A percentile compares a stretch with the other conserved stretches of the same genome.
These are phyloP conservation scores for Ispidina picta DNA, from an alignment of 2,797 vertebrate genomes.

Conservation along the genomic window DNA sequence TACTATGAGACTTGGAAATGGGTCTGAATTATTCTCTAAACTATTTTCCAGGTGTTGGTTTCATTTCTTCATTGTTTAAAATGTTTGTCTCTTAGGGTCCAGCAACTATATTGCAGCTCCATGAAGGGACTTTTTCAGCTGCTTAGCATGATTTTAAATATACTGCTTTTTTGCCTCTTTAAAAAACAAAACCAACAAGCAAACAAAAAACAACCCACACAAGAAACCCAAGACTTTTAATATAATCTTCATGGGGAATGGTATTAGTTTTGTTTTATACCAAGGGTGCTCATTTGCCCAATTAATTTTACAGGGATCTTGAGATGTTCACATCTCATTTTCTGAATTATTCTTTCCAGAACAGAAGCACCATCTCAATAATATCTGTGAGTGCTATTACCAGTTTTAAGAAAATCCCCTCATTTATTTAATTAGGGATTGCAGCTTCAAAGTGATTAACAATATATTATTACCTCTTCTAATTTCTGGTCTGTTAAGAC, in stretches of 20 bases:
- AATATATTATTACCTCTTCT: not conserved
- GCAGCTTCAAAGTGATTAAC: not conserved
- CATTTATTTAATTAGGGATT: constrained; percentile 3
- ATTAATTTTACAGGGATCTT: not conserved
- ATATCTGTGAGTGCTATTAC: not conserved
- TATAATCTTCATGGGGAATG: not conserved
- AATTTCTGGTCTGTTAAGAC: not conserved
- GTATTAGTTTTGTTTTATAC: not conserved
- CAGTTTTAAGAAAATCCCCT: not conserved
- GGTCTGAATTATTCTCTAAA: not conserved
- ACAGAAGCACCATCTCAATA: not conserved
- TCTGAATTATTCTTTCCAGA: not conserved
- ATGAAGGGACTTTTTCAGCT: not conserved
- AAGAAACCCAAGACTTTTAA: not conserved
- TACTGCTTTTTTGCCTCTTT: not conserved
- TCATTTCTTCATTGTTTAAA: not conserved
- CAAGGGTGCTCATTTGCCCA: not conserved
- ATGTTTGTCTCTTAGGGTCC: not conserved
- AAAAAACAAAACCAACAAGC: not conserved
- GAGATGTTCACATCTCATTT: not conserved
- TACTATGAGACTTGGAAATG: not conserved
- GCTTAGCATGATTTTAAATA: not conserved
- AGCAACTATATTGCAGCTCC: not conserved
- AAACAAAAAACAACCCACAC: no score
- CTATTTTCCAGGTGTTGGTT: not conserved